Evolutionary conservation across 2,797 vertebrate species (phyloP).

Genomic region (Sebastolobus altivelis): DNA sequence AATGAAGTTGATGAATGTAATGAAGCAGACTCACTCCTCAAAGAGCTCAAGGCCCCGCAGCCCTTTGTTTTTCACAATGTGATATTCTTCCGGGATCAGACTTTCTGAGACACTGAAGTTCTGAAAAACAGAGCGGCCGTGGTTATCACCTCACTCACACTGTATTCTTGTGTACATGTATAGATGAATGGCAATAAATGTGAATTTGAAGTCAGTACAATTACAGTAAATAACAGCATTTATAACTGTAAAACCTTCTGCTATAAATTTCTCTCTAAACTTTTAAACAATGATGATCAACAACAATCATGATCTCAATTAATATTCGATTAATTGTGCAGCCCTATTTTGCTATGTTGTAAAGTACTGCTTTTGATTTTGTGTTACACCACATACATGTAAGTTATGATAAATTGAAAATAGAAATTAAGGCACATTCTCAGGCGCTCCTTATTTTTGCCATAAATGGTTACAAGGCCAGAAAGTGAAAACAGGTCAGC

Average conservation of each 20-base stretch:
- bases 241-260: background rate
- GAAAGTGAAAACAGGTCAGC: background rate
- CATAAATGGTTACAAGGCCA: background rate
- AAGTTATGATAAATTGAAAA: background rate
- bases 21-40: constrained; percentile 86
- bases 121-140: constrained; percentile 61
- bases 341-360: background rate
- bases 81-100: constrained; percentile 91
- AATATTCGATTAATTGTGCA: too few relatives aligned
- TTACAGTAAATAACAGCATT: background rate
- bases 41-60: constrained; percentile 87
- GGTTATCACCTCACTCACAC: background rate
- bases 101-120: constrained; percentile 73
- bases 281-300: background rate
- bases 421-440: background rate
- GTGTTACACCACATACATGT: background rate
- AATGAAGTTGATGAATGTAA: background rate
- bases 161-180: background rate
- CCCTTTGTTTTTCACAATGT: constrained; percentile 90
- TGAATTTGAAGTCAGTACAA: background rate
- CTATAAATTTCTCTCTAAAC: background rate
- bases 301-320: too few relatives aligned
- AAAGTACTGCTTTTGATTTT: background rate
- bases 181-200: background rate
- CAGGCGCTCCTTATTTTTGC: background rate